Base-by-base conservation (phyloP, 1,140 invertebrate species). In the Drosophila bifasciata region DNA sequence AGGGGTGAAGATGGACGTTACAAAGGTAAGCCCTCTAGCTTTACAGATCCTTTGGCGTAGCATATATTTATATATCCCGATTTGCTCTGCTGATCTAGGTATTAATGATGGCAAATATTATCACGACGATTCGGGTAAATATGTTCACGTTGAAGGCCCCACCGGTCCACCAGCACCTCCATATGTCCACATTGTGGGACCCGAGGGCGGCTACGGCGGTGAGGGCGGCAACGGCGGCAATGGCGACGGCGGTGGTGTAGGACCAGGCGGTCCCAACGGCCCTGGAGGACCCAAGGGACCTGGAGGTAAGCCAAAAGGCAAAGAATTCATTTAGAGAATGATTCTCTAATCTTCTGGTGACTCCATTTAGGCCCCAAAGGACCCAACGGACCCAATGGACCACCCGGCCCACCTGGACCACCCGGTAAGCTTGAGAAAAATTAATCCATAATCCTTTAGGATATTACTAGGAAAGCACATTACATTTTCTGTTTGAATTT, bases 121-220 rank as follows among this genome's bases (percentile, higher is more conserved):
- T 73, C 93, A 92, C 9, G 92, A 92, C 48, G 92, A 93, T 81
- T 92, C 93, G 68, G 92, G 93, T 45, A 92, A 91, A 90, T 93
- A 93, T 86, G 92, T 90, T 9, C 93, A 92, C 67, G 58, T 91
- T 85, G 90, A 90, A 91, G 90, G 90, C 67, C 90, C 90, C 25
- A 92, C 89, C 57, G 92, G 93, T 61, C 89, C 90, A 45, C 92
- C 92, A 44, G 92, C 92, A 16, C 92, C 92, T 44, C 91, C 92
- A 63, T 93, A 93, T 79, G 81, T 92, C 41, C 92, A 92, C 46
- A 40, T 91, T 40, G 73, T 83, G 44, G 91, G 85, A 62, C 92
- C 91, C 25, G 68, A 91, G 28, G 92, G 92, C 62, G 92, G 92
- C 21, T 80, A 66, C 53, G 92, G 92, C 56, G 79, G 79, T 44